Conservation (phyloP, 2,888 invertebrate genomes). For the Macrophya alboannulata region DNA sequence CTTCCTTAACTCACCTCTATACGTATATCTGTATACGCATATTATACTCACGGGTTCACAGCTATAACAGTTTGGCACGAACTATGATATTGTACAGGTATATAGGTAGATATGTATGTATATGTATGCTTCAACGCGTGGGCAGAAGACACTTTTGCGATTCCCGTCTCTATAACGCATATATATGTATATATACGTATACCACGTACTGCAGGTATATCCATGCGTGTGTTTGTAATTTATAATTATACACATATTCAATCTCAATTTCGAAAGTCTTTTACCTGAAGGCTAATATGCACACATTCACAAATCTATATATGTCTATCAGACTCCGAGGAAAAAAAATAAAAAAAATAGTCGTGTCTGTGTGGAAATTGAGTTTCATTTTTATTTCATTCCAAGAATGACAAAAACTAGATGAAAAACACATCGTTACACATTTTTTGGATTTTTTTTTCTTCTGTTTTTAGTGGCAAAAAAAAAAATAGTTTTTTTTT, state of each 20-base stretch:
- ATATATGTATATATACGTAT: not conserved
- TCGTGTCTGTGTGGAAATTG: not conserved
- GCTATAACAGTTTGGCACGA: constrained; percentile 10
- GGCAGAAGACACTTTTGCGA: not conserved
- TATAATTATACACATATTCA: not conserved
- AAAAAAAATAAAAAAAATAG: not conserved
- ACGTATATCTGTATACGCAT: not conserved
- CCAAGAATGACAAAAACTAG: too few species aligned
- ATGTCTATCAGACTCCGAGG: not conserved
- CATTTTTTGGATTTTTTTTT: too few species aligned
- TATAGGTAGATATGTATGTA: not conserved
- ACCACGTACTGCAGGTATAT: too few species aligned
- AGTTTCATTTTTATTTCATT: not conserved
- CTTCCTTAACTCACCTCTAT: not conserved
- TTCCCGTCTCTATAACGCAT: not conserved
- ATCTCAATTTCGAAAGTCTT: constrained; percentile 16
- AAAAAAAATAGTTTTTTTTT: too few species aligned
- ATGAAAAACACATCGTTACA: too few species aligned
- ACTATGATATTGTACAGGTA: not conserved
- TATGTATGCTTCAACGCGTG: not conserved
- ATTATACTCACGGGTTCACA: constrained; percentile 21
- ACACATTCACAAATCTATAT: not conserved
- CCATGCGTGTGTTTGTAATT: too few species aligned
- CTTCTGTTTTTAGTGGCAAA: too few species aligned
- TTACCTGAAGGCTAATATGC: not conserved